Evolutionary conservation across 64 coral and sea anemone species (phyloP).

Genomic region (Actinia equina): DNA sequence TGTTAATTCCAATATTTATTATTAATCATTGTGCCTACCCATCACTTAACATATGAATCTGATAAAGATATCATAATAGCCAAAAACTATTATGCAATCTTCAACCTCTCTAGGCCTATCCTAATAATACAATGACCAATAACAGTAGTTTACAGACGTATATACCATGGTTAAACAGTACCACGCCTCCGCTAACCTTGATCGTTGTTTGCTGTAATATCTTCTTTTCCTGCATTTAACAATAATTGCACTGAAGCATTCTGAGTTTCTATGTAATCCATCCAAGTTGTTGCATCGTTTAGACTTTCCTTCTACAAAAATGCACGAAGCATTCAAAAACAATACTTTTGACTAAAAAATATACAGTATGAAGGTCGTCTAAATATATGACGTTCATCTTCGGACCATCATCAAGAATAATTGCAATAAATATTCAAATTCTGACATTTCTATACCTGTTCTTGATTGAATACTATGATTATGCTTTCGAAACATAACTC

Average conservation of each 20-base stretch:
- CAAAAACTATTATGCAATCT: too few relatives aligned
- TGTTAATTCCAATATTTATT: too few relatives aligned
- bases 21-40: too few relatives aligned
- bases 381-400: too few relatives aligned
- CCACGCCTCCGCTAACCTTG: neutral
- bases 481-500: neutral
- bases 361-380: too few relatives aligned
- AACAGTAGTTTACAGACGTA: too few relatives aligned
- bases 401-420: too few relatives aligned
- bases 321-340: neutral
- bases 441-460: neutral
- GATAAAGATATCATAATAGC: too few relatives aligned
- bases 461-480: constrained; percentile 4
- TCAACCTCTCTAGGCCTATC: too few relatives aligned
- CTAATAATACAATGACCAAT: too few relatives aligned
- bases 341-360: too few relatives aligned
- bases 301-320: constrained; percentile 6
- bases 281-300: neutral
- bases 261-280: neutral
- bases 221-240: constrained; percentile 19
- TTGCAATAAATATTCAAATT: neutral
- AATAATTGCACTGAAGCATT: constrained; percentile 9
- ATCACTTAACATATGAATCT: too few relatives aligned
- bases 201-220: neutral
- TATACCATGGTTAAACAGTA: neutral